phyloP scores from a whole-genome alignment of 2,113 vertebrate genomes.

The Syngnathoides biaculeatus region DNA sequence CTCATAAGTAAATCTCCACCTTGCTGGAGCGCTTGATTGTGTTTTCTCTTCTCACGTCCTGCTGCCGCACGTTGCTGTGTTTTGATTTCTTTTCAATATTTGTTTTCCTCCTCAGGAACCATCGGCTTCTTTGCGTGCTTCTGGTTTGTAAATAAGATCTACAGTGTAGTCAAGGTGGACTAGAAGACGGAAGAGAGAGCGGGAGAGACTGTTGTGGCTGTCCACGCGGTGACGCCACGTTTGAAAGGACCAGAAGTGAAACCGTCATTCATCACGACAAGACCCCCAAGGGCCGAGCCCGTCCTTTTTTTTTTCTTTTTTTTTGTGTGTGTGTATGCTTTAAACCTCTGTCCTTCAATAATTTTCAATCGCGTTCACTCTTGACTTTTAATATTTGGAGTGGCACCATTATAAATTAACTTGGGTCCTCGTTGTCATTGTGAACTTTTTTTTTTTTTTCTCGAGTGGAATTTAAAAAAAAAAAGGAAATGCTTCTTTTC shows the following conservation, averaged over 20 bases:
- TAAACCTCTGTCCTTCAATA: slow-evolving; percentile 45
- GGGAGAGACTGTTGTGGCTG: slow-evolving; percentile 28
- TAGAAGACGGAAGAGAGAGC: slow-evolving; percentile 53
- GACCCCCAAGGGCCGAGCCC: slow-evolving; percentile 47
- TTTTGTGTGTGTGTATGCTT: too few species aligned
- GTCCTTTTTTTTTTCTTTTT: slow-evolving; percentile 56
- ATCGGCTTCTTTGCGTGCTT: slow-evolving; percentile 99
- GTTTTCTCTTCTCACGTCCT: too few species aligned
- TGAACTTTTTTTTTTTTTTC: slow-evolving; percentile 43
- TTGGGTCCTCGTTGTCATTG: slow-evolving; percentile 50
- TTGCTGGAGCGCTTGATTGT: too few species aligned
- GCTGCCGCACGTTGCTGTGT: background rate
- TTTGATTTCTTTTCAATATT: background rate
- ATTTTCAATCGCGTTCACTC: slow-evolving; percentile 39
- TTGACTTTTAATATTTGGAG: slow-evolving; percentile 53
- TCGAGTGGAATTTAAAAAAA: slow-evolving; percentile 19
- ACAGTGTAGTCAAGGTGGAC: slow-evolving; percentile 99
- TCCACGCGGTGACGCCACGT: slow-evolving; percentile 33
- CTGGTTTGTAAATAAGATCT: slow-evolving; percentile 99
- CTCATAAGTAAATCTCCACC: too few species aligned
- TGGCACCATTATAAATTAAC: slow-evolving; percentile 43
- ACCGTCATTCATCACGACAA: slow-evolving; percentile 45
- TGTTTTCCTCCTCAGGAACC: slow-evolving; percentile 76
- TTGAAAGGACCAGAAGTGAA: slow-evolving; percentile 39
- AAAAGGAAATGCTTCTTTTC: slow-evolving; percentile 15